phyloP scores from a whole-genome alignment of 2,797 vertebrate species.

The Alcedo quadribrachys region DNA sequence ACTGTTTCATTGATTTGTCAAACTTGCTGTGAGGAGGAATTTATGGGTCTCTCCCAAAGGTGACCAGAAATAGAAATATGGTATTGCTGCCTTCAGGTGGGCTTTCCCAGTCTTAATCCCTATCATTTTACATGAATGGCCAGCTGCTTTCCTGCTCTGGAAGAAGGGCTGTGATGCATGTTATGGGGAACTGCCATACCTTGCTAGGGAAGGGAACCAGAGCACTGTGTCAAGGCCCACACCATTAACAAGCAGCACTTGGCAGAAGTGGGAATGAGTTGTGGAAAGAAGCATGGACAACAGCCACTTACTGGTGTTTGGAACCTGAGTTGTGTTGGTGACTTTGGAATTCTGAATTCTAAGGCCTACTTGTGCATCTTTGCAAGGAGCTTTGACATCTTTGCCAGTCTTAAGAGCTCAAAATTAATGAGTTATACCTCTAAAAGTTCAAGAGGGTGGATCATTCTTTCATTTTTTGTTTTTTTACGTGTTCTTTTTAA shows the following conservation, averaged over 20 bases:
- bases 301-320: not conserved
- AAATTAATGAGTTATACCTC: not conserved
- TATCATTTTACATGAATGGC: fast-evolving
- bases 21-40: not conserved
- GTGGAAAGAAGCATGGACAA: not conserved
- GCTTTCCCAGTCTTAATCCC: not conserved
- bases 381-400: not conserved
- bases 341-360: not conserved
- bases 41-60: not conserved
- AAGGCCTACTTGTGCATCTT: not conserved
- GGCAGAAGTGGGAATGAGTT: not conserved
- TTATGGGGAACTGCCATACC: not conserved
- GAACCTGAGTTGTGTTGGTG: fast-evolving
- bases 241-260: not conserved
- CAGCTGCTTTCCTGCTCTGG: not conserved
- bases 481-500: not conserved
- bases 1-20: not conserved
- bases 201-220: not conserved
- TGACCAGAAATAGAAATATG: not conserved
- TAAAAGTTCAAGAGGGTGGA: not conserved
- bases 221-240: not conserved
- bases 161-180: not conserved
- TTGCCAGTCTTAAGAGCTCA: not conserved
- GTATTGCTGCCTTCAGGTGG: not conserved
- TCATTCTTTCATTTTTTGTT: fast-evolving